Conservation (phyloP, 2,888 invertebrate species). For the Agrypnus murinus region DNA sequence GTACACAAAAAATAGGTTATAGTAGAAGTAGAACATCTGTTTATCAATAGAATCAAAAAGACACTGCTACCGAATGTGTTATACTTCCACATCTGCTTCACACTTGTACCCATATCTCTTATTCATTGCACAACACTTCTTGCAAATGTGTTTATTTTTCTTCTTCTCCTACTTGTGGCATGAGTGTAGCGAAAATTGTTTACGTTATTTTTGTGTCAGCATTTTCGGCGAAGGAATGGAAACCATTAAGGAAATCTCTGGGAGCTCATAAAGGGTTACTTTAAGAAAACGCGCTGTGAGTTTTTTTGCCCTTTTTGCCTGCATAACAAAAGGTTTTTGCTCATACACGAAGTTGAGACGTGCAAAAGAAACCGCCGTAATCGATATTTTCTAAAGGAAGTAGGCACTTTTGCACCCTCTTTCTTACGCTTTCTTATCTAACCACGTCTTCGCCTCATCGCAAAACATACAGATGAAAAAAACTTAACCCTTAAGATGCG, state of each 20-base stretch:
- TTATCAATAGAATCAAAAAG: no score
- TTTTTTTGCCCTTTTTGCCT: constrained; percentile 28
- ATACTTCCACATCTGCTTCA: no score
- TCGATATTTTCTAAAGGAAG: constrained; percentile 28
- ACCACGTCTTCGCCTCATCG: constrained; percentile 7
- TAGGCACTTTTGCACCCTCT: constrained; percentile 22
- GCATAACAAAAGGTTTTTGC: constrained; percentile 30
- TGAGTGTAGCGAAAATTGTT: constrained; percentile 8
- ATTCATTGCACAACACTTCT: not conserved
- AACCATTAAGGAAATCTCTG: constrained; percentile 23
- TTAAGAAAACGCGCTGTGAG: constrained; percentile 6
- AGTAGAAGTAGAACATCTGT: no score
- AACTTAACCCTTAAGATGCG: constrained; percentile 1
- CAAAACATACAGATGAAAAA: constrained; percentile 29
- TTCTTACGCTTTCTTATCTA: constrained; percentile 31
- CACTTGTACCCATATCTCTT: not conserved
- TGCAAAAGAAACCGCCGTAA: constrained; percentile 34
- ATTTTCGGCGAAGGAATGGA: not conserved
- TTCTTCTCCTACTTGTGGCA: not conserved
- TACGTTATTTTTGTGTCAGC: constrained; percentile 17
- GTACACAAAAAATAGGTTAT: no score
- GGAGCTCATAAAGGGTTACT: constrained; percentile 29
- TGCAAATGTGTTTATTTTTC: not conserved
- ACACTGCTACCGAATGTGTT: no score
- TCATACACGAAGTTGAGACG: constrained; percentile 2